Percentiles rank a stretch among this genome's conserved stretches.
phyloP scores from a whole-genome alignment of 2,888 invertebrate genomes.

The Digitonthophagus gazella region DNA sequence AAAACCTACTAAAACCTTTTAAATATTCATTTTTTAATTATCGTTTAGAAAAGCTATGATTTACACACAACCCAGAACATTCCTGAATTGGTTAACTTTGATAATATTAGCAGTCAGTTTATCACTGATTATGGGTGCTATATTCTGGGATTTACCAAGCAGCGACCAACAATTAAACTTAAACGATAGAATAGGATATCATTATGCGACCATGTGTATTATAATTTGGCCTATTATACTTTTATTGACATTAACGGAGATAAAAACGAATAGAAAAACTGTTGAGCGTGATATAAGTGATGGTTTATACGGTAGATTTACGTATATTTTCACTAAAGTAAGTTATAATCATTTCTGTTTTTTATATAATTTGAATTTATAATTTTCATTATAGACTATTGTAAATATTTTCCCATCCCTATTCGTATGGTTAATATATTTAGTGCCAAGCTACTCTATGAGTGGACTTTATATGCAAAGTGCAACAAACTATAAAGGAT shows the following conservation, averaged over 20 bases:
- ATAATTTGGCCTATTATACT: conserved; percentile 76
- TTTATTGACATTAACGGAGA: conserved; percentile 59
- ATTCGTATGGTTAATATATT: conserved; percentile 78
- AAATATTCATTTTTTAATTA: neutral
- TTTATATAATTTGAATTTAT: conserved; percentile 13
- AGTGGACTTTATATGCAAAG: conserved; percentile 75
- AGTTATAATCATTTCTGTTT: conserved; percentile 36
- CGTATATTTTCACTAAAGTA: conserved; percentile 80
- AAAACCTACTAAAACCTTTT: too few relatives aligned
- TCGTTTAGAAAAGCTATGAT: conserved; percentile 62
- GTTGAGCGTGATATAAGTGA: conserved; percentile 80
- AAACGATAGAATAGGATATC: conserved; percentile 82
- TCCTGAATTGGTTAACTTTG: conserved; percentile 75
- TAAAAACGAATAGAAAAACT: conserved; percentile 59
- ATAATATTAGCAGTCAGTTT: conserved; percentile 77
- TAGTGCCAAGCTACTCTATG: conserved; percentile 88
- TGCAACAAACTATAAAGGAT: conserved; percentile 64
- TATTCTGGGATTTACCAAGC: conserved; percentile 85
- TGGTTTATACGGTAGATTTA: conserved; percentile 74
- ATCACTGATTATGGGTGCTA: conserved; percentile 79
- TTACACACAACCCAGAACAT: conserved; percentile 82
- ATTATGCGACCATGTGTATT: conserved; percentile 78
- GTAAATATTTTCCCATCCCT: conserved; percentile 76
- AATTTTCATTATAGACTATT: conserved; percentile 66
- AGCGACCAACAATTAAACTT: conserved; percentile 71